Conservation (phyloP, 2,888 invertebrate species). For the Listrodromus nycthemerus region DNA sequence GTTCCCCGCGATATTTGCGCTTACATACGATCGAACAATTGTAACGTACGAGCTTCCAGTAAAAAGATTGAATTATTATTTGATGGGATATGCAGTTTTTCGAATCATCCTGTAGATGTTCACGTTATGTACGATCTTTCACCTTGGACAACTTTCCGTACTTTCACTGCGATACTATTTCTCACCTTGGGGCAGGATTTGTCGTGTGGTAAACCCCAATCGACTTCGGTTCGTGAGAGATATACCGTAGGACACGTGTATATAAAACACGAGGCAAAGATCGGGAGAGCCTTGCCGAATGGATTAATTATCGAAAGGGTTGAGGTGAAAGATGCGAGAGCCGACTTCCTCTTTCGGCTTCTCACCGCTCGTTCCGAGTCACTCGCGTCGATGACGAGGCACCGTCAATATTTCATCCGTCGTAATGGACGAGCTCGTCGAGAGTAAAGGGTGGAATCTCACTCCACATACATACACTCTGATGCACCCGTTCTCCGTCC, state of each 20-base stretch:
- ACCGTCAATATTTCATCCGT: constrained; percentile 74
- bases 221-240: constrained; percentile 52
- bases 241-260: constrained; percentile 1
- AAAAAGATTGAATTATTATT: not conserved
- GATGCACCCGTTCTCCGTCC: constrained; percentile 12
- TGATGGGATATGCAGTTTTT: not conserved
- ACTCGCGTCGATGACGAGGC: constrained; percentile 63
- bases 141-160: not conserved
- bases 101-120: not conserved
- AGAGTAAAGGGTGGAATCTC: constrained; percentile 38
- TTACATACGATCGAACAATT: not conserved
- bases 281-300: constrained; percentile 47
- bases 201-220: constrained; percentile 47
- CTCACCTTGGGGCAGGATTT: constrained; percentile 43
- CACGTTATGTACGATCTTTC: constrained; percentile 17
- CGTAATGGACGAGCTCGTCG: constrained; percentile 51
- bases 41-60: not conserved
- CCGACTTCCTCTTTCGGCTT: constrained; percentile 14
- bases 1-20: not conserved
- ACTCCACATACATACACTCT: constrained; percentile 4
- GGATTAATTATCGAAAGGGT: constrained; percentile 53
- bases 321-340: constrained; percentile 17
- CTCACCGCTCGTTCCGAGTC: constrained; percentile 37
- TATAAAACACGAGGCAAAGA: constrained; percentile 29
- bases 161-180: constrained; percentile 34